Evolutionary conservation across 1,140 invertebrate species (phyloP).

Genomic region (Papilio polytes): DNA sequence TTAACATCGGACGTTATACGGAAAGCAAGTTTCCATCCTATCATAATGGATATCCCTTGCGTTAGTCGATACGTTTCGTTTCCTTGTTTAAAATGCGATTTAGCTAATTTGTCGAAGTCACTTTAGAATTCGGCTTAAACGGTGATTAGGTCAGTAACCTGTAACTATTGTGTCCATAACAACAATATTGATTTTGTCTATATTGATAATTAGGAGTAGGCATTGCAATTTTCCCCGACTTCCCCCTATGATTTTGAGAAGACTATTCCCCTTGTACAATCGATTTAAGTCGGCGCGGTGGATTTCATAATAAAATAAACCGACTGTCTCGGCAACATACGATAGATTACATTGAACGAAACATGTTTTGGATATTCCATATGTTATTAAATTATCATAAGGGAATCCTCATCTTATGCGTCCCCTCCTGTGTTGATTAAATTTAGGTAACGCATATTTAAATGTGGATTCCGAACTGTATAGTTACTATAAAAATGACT

Average conservation of each 20-base stretch:
- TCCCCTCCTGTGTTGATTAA: too few relatives aligned
- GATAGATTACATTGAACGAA: not conserved
- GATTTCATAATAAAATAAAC: constrained; percentile 10
- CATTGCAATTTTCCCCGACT: not conserved
- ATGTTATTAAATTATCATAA: not conserved
- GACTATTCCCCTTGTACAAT: constrained; percentile 13
- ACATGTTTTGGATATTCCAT: not conserved
- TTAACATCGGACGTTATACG: not conserved
- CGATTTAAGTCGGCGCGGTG: not conserved
- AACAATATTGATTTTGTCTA: not conserved
- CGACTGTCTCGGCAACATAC: not conserved
- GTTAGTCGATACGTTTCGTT: not conserved
- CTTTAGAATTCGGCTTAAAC: not conserved
- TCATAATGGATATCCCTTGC: not conserved
- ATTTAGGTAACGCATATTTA: too few relatives aligned
- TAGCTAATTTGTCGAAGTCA: not conserved
- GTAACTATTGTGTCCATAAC: not conserved
- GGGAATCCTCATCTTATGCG: too few relatives aligned
- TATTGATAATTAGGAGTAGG: not conserved
- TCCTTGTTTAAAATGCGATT: not conserved
- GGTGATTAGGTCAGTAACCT: not conserved
- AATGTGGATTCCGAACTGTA: too few relatives aligned
- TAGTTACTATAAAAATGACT: too few relatives aligned
- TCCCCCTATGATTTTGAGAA: not conserved
- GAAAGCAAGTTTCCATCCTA: not conserved